These are phyloP conservation scores for Nesogale talazaci DNA, from an alignment of 2,113 vertebrate genomes.

Conservation along the genomic window DNA sequence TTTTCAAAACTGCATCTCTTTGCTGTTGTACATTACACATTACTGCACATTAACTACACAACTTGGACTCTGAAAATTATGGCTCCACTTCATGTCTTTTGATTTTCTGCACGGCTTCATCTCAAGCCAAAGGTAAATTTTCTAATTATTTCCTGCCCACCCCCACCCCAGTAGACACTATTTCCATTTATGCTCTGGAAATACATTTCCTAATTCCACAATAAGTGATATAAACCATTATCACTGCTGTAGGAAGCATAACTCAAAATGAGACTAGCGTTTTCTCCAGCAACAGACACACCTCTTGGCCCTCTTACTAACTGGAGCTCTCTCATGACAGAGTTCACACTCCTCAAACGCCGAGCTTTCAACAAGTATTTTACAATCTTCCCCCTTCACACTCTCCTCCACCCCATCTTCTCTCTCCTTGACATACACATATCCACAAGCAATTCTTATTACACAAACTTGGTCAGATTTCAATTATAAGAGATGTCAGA, in stretches of 20 bases:
- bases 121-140: slow-evolving; percentile 14
- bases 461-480: slow-evolving; percentile 39
- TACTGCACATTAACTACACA: background rate
- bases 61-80: slow-evolving; percentile 6
- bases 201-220: slow-evolving; percentile 32
- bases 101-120: background rate
- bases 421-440: slow-evolving; percentile 10
- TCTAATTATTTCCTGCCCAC: slow-evolving; percentile 25
- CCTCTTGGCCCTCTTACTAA: background rate
- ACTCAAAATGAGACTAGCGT: background rate
- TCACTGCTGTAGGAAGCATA: slow-evolving; percentile 6
- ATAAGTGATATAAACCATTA: slow-evolving; percentile 39
- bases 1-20: background rate
- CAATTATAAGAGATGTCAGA: slow-evolving; percentile 26
- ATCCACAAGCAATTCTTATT: slow-evolving; percentile 49
- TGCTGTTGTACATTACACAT: background rate
- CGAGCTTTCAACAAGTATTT: background rate
- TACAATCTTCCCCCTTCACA: background rate
- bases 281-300: background rate
- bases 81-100: slow-evolving; percentile 36
- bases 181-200: background rate
- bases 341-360: slow-evolving; percentile 12
- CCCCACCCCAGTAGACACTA: background rate
- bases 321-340: background rate
- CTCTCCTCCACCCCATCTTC: background rate